Evolutionary conservation across 2,797 vertebrate genomes (phyloP), one percentile per base, ranked within the genome.

Genomic region (Hydrocynus forskahlii): DNA sequence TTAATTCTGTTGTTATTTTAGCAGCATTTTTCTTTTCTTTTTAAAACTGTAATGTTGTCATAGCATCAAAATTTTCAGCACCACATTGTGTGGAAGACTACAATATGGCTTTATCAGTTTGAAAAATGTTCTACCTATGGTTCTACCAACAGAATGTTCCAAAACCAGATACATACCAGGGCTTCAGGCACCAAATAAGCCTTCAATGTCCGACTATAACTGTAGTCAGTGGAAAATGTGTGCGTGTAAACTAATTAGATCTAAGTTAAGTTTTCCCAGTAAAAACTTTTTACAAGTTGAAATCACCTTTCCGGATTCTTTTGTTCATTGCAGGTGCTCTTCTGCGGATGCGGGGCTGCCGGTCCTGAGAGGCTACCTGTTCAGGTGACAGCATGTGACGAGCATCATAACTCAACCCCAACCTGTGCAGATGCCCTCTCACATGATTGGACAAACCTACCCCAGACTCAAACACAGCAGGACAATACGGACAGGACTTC

Each of bases 361-460:
- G 94, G 89, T 97, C 97, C 85, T 92, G 95, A 89, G 95, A 93
- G 7, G 96, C 96, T 90, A 98, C 97, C 87, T 97, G 97, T 87
- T 98, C 97, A 38, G 96, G 95, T 23, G 97, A 95, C 80, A 98
- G 96, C 92, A 96, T 95, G 81, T 98, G 97, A 23, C 97, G 95
- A 75, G 96, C 96, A 81, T 97, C 95, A 43, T 97, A 98, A 87
- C 95, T 97, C 88, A 98, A 89, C 75, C 97, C 97, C 76, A 96
- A 95, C 91, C 97, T 93, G 88, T 97, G 96, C 83, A 98, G 95
- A 91, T 98, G 97, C 80, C 97, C 97, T 86, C 97, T 94, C 76
- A 98, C 96, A 1, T 98, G 96, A 93, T 97, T 97, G 85, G 96
- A 98, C 90, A 98, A 92, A 59, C 96, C 96, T 89, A 97, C 97